These are phyloP conservation scores for Therioaphis trifolii DNA, from an alignment of 2,888 invertebrate genomes.

Conservation along the genomic window DNA sequence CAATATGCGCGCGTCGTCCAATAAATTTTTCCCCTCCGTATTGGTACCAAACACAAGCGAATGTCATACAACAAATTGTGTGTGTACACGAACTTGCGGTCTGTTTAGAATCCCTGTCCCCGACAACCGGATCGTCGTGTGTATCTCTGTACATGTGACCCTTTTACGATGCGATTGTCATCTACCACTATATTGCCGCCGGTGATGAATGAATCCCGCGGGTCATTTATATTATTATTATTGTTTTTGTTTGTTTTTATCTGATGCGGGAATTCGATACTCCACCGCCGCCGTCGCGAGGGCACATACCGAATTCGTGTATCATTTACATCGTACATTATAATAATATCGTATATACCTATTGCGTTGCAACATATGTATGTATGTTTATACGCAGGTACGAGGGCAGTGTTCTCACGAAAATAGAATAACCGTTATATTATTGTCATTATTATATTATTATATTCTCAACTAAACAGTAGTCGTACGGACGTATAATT, in stretches of 20 bases:
- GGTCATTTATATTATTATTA: slow-evolving; percentile 51
- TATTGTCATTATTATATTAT: too few species aligned
- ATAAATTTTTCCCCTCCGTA: slow-evolving; percentile 26
- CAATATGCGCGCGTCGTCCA: not conserved
- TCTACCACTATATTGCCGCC: not conserved
- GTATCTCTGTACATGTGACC: not conserved
- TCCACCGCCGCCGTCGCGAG: not conserved
- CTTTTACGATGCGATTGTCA: slow-evolving; percentile 38
- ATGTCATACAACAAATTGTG: slow-evolving; percentile 28
- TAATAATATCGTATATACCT: slow-evolving; percentile 21
- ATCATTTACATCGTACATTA: slow-evolving; percentile 40
- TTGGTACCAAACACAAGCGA: not conserved
- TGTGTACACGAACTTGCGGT: slow-evolving; percentile 46
- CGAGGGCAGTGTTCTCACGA: slow-evolving; percentile 21
- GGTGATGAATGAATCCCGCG: slow-evolving; percentile 25
- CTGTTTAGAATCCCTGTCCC: slow-evolving; percentile 22
- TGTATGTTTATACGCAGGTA: not conserved
- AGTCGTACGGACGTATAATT: too few species aligned
- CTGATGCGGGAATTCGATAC: slow-evolving; percentile 60
- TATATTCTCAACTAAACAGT: not conserved
- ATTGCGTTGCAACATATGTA: too few species aligned
- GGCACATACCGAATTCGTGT: slow-evolving; percentile 23
- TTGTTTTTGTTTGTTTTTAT: slow-evolving; percentile 59
- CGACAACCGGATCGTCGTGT: slow-evolving; percentile 32
- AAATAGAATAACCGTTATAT: slow-evolving; percentile 23